Evolutionary conservation across 2,888 invertebrate genomes (phyloP), one percentile per base, ranked within the genome.

Genomic region (Globia sparganii): DNA sequence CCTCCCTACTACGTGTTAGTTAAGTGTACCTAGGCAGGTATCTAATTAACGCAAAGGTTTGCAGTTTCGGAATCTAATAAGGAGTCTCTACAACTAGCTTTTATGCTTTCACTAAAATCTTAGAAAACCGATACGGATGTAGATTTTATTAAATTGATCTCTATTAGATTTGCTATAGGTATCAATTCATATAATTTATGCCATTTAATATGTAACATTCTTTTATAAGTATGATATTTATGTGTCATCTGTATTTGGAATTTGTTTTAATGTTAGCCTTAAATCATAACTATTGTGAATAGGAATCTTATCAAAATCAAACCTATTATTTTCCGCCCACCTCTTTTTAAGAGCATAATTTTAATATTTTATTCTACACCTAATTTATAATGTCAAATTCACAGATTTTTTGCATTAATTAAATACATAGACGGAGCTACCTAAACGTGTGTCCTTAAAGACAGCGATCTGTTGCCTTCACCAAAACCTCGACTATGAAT

Each of bases 261-360:
- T 87, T 87, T 74, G 65, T 84, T 86, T 82, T 75, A 49, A 71
- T 77, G 74, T 68, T 82, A 61, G 66, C 31, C 53, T 82, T 86
- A 75, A 78, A 82, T 84, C 72, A 86, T 78, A 53, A 18, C 43
- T 28, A 40, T 15, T 59, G 1, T 59, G 28, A 37, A 65, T 66
- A 77, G n/a, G 25, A 61, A 71, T 78, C 56, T 77, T 67, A 58
- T 62, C 49, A 43, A 58, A 62, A 76, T 78, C 13, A 49, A 62
- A 78, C 49, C 59, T 56, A 70, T 75, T 82, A 62, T 67, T 21
- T 37, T 72, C 68, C 83, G 28, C 84, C 84, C 83, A 84, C 84
- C 15, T 61, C 25, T 66, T 69, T 73, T 61, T 65, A 53, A 71
- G 6, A 68, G 18, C 3, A n/a, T 56, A n/a, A 3, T n/a, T n/a